Percentiles rank a stretch among this genome's conserved stretches.
These are phyloP conservation scores for Cancer borealis DNA, from an alignment of 2,888 invertebrate genomes.

Conservation along the genomic window DNA sequence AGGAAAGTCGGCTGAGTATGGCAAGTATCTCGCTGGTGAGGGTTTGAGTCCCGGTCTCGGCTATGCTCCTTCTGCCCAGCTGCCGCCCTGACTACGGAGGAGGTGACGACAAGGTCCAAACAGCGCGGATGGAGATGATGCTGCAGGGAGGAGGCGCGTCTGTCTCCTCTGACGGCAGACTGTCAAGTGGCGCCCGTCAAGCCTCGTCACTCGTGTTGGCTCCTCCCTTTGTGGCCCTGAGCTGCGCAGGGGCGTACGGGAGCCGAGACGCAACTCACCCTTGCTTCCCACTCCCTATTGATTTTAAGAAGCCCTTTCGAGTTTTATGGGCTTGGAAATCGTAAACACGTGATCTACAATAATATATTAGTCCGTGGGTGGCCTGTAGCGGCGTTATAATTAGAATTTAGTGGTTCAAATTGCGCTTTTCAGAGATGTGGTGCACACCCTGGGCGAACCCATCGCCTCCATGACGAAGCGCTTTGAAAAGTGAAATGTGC, in stretches of 20 bases:
- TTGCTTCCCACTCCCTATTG: constrained; percentile 72
- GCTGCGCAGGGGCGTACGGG: constrained; percentile 73
- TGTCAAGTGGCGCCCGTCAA: constrained; percentile 75
- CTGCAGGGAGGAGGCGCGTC: constrained; percentile 58
- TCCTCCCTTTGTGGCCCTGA: constrained; percentile 74
- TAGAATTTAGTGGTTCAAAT: constrained; percentile 58
- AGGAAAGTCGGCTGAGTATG: constrained; percentile 52
- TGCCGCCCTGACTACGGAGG: constrained; percentile 44
- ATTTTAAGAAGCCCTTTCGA: constrained; percentile 75
- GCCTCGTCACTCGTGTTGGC: constrained; percentile 70
- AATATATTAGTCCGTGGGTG: constrained; percentile 59
- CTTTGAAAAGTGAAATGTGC: constrained; percentile 69
- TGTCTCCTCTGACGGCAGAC: constrained; percentile 71
- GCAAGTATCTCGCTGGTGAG: constrained; percentile 33
- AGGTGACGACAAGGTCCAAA: constrained; percentile 42
- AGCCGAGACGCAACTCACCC: constrained; percentile 73
- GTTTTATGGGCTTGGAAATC: constrained; percentile 73
- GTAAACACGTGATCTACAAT: constrained; percentile 72
- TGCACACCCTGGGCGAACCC: constrained; percentile 54
- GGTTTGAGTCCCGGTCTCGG: constrained; percentile 29
- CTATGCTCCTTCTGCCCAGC: constrained; percentile 9
- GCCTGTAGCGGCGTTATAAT: constrained; percentile 60
- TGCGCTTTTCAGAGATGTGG: constrained; percentile 51
- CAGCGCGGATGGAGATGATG: constrained; percentile 47
- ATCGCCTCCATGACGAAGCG: constrained; percentile 67